These are phyloP conservation scores for Chauna torquata DNA, from an alignment of 2,113 vertebrate genomes.

Conservation along the genomic window DNA sequence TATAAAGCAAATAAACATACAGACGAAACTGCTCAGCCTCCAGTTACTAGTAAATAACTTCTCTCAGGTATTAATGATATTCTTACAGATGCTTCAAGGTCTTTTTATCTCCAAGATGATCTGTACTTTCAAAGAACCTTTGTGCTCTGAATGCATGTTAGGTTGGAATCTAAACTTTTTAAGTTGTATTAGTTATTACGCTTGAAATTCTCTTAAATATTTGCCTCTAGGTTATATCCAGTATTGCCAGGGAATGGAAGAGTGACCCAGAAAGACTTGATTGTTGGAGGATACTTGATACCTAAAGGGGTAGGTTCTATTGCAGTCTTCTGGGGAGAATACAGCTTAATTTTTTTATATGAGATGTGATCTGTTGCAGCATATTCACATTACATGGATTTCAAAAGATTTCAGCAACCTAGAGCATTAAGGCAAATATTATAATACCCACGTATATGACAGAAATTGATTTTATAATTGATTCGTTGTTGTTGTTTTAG, in stretches of 20 bases:
- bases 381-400: neutral
- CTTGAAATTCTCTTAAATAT: slow-evolving; percentile 1
- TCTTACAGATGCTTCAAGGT: neutral
- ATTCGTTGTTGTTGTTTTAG: neutral
- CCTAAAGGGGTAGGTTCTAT: slow-evolving; percentile 88
- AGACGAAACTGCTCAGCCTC: neutral
- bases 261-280: slow-evolving; percentile 88
- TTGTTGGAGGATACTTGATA: slow-evolving; percentile 90
- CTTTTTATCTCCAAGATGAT: neutral
- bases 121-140: neutral
- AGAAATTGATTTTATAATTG: neutral
- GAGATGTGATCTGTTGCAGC: neutral
- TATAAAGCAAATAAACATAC: neutral
- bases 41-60: neutral
- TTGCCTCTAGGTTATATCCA: slow-evolving; percentile 86
- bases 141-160: neutral
- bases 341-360: neutral
- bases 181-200: neutral
- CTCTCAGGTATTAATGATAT: neutral
- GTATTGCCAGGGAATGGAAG: slow-evolving; percentile 92
- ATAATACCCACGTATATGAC: neutral
- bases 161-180: neutral
- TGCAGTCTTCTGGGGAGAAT: neutral
- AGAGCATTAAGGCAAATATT: neutral
- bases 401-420: neutral